Evolutionary conservation across 2,113 vertebrate species (phyloP).

Genomic region (Tichodroma muraria): DNA sequence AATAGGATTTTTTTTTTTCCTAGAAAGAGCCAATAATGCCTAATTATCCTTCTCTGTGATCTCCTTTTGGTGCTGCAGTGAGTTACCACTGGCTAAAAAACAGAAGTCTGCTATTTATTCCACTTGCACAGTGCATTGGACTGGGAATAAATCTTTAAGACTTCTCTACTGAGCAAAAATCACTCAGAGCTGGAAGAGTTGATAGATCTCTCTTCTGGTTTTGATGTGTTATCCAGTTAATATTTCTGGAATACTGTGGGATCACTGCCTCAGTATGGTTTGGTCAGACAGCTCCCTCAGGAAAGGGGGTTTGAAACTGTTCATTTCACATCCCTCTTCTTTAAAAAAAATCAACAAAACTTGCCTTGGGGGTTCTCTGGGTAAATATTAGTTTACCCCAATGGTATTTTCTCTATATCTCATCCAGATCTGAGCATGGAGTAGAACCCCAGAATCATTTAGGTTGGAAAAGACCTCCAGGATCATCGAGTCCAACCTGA

Average conservation of each 20-base stretch:
- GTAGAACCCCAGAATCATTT: neutral
- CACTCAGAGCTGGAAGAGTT: neutral
- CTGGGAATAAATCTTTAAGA: neutral
- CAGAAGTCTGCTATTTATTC: neutral
- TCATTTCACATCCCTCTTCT: neutral
- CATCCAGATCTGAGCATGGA: neutral
- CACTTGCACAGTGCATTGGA: neutral
- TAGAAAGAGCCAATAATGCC: rapidly evolving
- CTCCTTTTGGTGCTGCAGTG: neutral
- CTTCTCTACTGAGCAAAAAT: neutral
- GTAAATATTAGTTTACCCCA: neutral
- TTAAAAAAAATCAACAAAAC: neutral
- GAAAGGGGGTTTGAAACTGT: neutral
- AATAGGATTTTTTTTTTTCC: neutral
- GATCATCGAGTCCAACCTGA: neutral
- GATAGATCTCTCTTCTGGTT: neutral
- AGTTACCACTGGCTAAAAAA: neutral
- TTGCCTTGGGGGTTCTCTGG: neutral
- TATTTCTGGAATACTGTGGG: neutral
- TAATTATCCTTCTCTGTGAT: neutral
- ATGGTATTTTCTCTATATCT: rapidly evolving
- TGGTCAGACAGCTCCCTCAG: neutral
- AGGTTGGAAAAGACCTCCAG: neutral
- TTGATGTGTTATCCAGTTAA: neutral
- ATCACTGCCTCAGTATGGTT: neutral